Conservation (phyloP, 2,797 vertebrate genomes). For the Thalassophryne amazonica region DNA sequence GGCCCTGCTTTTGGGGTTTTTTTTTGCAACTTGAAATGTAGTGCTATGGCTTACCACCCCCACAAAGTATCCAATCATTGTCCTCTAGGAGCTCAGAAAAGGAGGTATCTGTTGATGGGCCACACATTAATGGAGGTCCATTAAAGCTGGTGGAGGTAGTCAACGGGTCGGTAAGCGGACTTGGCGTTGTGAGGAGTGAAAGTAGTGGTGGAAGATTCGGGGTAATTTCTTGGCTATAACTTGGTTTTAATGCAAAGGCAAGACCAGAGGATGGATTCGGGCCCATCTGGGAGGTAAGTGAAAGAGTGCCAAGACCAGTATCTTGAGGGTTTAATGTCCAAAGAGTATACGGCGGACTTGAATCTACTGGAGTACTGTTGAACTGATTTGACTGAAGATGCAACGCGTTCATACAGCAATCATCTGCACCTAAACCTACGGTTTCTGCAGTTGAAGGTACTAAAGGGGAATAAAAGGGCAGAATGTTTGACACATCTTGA, state of each 20-base stretch:
- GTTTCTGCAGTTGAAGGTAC: not conserved
- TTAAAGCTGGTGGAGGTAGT: constrained; percentile 15
- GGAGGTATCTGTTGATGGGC: constrained; percentile 13
- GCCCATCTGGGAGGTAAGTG: not conserved
- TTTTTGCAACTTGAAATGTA: not conserved
- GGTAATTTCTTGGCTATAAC: not conserved
- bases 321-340: not conserved
- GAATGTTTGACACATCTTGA: not conserved
- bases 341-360: not conserved
- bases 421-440: not conserved
- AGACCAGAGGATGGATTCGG: not conserved
- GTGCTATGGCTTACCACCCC: constrained; percentile 4
- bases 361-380: not conserved
- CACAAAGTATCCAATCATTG: constrained; percentile 54
- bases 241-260: not conserved
- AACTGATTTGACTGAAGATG: not conserved
- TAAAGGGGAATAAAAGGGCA: not conserved
- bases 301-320: not conserved
- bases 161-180: constrained; percentile 8
- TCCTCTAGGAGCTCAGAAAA: constrained; percentile 45
- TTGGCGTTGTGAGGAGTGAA: constrained; percentile 41
- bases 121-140: not conserved
- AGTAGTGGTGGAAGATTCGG: constrained; percentile 4
- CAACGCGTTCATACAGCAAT: not conserved
- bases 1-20: too few relatives aligned